A percentile compares a stretch with the other conserved stretches of the same genome.
Conservation (phyloP, 30 jellyfish, hydroid and myxozoan genomes). For the Chironex yamaguchii region DNA sequence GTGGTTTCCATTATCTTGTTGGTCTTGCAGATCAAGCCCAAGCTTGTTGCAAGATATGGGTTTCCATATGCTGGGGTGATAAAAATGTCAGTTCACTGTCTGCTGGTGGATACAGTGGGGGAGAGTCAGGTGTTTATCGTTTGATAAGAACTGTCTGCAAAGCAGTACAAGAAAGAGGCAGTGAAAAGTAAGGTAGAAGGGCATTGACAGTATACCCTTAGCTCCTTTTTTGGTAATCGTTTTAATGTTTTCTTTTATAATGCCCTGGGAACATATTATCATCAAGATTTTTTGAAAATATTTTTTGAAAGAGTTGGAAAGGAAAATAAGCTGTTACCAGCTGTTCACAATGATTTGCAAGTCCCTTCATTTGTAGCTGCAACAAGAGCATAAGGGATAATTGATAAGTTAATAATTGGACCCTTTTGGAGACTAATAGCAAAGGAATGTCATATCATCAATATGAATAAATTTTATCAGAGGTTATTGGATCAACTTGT, state of each 20-base stretch:
- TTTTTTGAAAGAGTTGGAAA: not conserved
- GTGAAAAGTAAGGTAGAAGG: constrained; percentile 27
- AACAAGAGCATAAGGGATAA: too few relatives aligned
- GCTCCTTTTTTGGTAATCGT: constrained; percentile 41
- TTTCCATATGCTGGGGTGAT: constrained; percentile 17
- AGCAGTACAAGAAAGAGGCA: constrained; percentile 52
- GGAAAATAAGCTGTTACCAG: constrained; percentile 12
- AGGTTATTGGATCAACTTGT: not conserved
- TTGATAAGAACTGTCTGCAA: constrained; percentile 30
- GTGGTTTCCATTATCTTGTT: constrained; percentile 59
- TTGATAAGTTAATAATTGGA: constrained; percentile 5
- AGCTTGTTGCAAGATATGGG: constrained; percentile 49
- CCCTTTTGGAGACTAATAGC: constrained; percentile 27
- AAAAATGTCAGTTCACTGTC: constrained; percentile 60
- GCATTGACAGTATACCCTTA: not conserved
- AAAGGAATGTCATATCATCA: not conserved
- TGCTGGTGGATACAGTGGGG: constrained; percentile 57
- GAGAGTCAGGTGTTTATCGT: constrained; percentile 57
- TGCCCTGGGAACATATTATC: constrained; percentile 6
- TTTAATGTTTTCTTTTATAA: constrained; percentile 25
- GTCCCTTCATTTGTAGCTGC: not conserved
- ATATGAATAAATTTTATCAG: constrained; percentile 6
- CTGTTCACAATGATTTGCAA: constrained; percentile 6
- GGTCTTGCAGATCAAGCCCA: constrained; percentile 73
- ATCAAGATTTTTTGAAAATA: not conserved